A percentile compares a stretch with the other conserved stretches of the same genome.
Conservation (phyloP, 2,888 invertebrate genomes). For the Bombylius major region DNA sequence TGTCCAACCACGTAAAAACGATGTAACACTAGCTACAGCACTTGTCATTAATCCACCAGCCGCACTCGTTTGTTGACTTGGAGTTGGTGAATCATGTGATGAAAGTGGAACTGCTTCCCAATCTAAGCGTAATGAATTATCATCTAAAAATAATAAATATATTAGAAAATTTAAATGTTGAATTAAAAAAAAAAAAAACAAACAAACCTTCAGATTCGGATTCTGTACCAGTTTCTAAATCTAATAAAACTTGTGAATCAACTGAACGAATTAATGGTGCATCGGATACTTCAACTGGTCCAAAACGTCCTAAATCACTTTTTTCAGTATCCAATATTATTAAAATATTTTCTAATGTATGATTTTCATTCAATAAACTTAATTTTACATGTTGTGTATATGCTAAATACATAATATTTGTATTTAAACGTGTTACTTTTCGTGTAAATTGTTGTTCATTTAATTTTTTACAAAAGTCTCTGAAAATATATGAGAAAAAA, state of each 20-base stretch:
- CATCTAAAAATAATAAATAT: slow-evolving; percentile 16
- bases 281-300: slow-evolving; percentile 44
- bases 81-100: slow-evolving; percentile 13
- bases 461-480: slow-evolving; percentile 68
- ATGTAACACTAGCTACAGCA: slow-evolving; percentile 70
- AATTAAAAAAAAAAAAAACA: neutral
- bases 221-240: slow-evolving; percentile 49
- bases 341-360: slow-evolving; percentile 60
- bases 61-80: slow-evolving; percentile 39
- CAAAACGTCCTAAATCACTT: slow-evolving; percentile 58
- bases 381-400: slow-evolving; percentile 61
- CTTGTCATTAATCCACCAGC: slow-evolving; percentile 67
- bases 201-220: slow-evolving; percentile 50
- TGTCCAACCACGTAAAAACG: slow-evolving; percentile 53
- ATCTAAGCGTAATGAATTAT: slow-evolving; percentile 60
- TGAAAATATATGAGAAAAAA: slow-evolving; percentile 33
- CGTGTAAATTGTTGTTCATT: slow-evolving; percentile 58
- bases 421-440: slow-evolving; percentile 64
- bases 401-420: slow-evolving; percentile 66
- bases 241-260: slow-evolving; percentile 49
- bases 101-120: slow-evolving; percentile 57
- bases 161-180: neutral
- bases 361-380: slow-evolving; percentile 48
- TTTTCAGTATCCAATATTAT: slow-evolving; percentile 52
- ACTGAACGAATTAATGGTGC: slow-evolving; percentile 39